Base-by-base conservation (phyloP, 2,888 invertebrate species). In the Catocala sponsa region DNA sequence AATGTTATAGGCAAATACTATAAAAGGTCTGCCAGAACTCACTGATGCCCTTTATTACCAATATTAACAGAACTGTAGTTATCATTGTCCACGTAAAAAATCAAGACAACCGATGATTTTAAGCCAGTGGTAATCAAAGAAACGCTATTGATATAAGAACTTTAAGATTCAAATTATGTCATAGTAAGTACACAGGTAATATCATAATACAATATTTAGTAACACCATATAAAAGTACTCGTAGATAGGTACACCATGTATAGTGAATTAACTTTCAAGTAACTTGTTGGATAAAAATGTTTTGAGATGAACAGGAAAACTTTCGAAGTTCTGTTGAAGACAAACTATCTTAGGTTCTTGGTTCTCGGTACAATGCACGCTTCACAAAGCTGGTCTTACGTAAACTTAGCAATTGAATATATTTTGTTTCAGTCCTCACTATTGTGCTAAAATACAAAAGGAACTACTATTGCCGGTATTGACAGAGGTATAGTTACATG, bases 361-460 rank as follows among this genome's bases (percentile, higher is more conserved):
- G 68, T 25, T 25, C 25, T 25, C 25, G 25, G 25, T 25, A 79
- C 75, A 79, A 79, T 76, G 56, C 68, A 67, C 70, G 70, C 70
- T 68, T 71, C 81, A 72, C 69, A 59, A 73, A 65, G 57, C 70
- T 65, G 70, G 67, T 68, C 65, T 72, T 67, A 66, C 72, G 59
- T 64, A 70, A 70, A 81, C 68, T 79, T 75, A 66, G 65, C 69
- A 77, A 74, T 79, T 71, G 72, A 79, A 80, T 79, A 68, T 62
- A 79, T 79, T 78, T 74, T 65, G 63, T 70, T 74, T 55, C 63
- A 65, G 70, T 67, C 68, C 32, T 62, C 67, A 66, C 67, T 71
- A 75, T 76, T 76, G 76, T 78, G 55, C 68, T 76, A 46, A 41
- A 49, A 59, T 54, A 66, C 64, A 70, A 68, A 67, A 62, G 61